A percentile compares a stretch with the other conserved stretches of the same genome.
Evolutionary conservation across 37 sponge, comb jelly and placozoan genomes (phyloP).

Genomic region (Cliona cf. orientalis): DNA sequence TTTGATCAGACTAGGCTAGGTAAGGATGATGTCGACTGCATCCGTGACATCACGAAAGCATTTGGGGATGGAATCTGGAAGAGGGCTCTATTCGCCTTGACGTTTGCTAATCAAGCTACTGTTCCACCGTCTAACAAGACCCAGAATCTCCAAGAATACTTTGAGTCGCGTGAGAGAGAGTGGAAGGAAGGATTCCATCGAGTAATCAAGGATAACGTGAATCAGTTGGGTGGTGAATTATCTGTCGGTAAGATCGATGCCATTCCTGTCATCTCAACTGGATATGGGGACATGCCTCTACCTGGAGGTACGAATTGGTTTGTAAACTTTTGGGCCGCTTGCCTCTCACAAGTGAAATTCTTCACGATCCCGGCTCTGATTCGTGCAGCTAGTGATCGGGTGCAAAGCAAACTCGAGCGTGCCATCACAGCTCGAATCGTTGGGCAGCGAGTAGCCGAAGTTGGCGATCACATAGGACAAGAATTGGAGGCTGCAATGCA

Average conservation of each 20-base stretch:
- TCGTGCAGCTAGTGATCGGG: no score
- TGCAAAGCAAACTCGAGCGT: no score
- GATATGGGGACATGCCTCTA: background rate
- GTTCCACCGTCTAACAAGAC: background rate
- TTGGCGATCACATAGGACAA: no score
- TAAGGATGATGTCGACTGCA: background rate
- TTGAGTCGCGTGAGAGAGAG: background rate
- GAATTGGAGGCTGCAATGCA: no score
- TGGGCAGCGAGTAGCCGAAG: no score
- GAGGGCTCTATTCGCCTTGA: background rate
- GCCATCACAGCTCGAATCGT: no score
- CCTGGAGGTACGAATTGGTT: background rate
- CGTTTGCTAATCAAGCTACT: conserved; percentile 2
- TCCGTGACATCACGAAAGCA: conserved; percentile 3
- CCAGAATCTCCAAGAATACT: background rate
- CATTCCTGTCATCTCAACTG: conserved; percentile 17
- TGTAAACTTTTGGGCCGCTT: background rate
- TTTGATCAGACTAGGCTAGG: background rate
- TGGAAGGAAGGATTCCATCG: no score
- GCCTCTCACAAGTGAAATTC: background rate
- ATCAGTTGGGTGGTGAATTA: background rate
- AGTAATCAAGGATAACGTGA: background rate
- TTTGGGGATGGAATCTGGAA: conserved; percentile 7
- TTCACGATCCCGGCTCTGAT: conserved; percentile 11
- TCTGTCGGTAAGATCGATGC: background rate